Conservation (phyloP, 1,140 invertebrate genomes). For the Papilio dardanus region DNA sequence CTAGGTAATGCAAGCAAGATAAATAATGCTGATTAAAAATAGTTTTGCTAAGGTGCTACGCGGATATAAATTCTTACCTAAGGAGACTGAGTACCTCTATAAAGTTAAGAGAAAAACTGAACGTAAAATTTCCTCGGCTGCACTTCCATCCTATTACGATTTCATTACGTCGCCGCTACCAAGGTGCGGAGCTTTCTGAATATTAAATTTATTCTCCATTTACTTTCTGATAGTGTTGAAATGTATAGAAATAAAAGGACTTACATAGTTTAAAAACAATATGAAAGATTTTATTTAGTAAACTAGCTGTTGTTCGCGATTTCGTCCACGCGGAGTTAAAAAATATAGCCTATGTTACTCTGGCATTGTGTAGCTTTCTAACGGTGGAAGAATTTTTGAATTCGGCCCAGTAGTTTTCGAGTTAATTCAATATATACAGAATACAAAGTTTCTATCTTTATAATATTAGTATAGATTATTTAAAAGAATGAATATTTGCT, state of each 20-base stretch:
- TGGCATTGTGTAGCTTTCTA: too few relatives aligned
- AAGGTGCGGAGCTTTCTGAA: conserved; percentile 18
- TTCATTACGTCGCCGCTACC: conserved; percentile 5
- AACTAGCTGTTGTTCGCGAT: too few relatives aligned
- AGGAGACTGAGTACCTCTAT: conserved; percentile 15
- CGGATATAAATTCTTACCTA: neutral
- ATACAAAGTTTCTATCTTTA: too few relatives aligned
- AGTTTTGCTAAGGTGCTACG: neutral
- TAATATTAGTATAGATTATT: too few relatives aligned
- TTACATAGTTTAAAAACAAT: neutral
- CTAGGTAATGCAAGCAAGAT: neutral
- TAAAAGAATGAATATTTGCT: neutral
- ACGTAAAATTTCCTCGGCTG: conserved; percentile 11
- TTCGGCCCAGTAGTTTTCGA: too few relatives aligned
- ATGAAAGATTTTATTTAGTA: neutral
- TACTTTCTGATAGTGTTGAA: conserved; percentile 20
- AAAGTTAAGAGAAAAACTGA: neutral
- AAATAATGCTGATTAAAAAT: conserved; percentile 3
- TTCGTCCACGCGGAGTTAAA: too few relatives aligned
- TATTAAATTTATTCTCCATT: conserved; percentile 8
- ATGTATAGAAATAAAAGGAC: neutral
- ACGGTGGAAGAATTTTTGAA: too few relatives aligned
- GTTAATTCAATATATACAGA: too few relatives aligned
- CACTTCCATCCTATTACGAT: conserved; percentile 11
- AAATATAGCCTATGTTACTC: too few relatives aligned